Evolutionary conservation across 2,888 invertebrate genomes (phyloP).

Genomic region (Loripinus fragilis): DNA sequence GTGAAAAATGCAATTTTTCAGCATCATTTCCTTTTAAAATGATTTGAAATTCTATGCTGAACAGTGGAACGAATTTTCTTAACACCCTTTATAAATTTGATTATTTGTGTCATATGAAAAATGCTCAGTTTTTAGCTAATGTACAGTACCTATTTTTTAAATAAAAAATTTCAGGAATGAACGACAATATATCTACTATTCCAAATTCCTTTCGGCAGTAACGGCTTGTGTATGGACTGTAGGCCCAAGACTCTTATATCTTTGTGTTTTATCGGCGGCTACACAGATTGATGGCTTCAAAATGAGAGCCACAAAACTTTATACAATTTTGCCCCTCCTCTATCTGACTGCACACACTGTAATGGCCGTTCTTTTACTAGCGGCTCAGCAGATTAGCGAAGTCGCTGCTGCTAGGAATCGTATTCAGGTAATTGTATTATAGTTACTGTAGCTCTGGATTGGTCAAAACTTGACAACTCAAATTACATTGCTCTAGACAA

Average conservation of each 20-base stretch:
- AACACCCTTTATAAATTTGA: too few species aligned
- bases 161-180: too few species aligned
- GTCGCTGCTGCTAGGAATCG: conserved; percentile 4
- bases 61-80: too few species aligned
- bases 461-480: too few species aligned
- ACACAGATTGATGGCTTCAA: conserved; percentile 29
- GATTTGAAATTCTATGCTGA: too few species aligned
- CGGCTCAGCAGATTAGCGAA: conserved; percentile 27
- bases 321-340: conserved; percentile 54
- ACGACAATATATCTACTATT: conserved; percentile 30
- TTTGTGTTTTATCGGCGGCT: conserved; percentile 41
- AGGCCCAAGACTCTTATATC: conserved; percentile 61
- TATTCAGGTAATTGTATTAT: conserved; percentile 30
- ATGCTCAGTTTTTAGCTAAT: too few species aligned
- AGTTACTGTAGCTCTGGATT: too few species aligned
- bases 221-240: conserved; percentile 54
- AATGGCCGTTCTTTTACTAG: conserved; percentile 53
- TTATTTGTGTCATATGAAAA: too few species aligned
- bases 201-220: conserved; percentile 37
- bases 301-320: conserved; percentile 50
- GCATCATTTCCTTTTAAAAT: too few species aligned
- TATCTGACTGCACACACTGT: conserved; percentile 51
- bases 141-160: too few species aligned
- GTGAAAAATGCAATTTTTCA: too few species aligned
- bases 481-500: too few species aligned